Conservation (phyloP, 2,888 invertebrate genomes). For the Siphonodentalium dalli region DNA sequence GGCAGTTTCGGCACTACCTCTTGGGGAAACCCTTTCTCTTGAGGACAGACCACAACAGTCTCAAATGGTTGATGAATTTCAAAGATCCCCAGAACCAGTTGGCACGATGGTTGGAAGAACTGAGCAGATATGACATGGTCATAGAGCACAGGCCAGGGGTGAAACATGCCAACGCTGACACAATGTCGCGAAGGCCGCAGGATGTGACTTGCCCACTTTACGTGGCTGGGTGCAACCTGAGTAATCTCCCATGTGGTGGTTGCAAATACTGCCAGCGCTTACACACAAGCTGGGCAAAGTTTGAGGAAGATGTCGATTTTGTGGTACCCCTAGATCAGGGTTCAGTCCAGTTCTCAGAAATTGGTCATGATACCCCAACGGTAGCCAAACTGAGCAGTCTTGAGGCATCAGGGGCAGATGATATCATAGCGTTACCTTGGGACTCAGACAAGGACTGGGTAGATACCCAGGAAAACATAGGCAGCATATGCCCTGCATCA, state of each 20-base stretch:
- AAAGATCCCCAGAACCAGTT: conserved; percentile 8
- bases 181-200: conserved; percentile 2
- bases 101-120: conserved; percentile 11
- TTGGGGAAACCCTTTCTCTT: conserved; percentile 8
- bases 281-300: conserved; percentile 4
- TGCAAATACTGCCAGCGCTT: conserved; percentile 8
- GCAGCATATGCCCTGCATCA: too few species aligned
- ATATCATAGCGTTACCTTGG: too few species aligned
- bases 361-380: too few species aligned
- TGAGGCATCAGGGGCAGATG: too few species aligned
- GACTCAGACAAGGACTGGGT: too few species aligned
- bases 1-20: conserved; percentile 20
- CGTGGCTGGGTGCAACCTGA: neutral
- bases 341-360: too few species aligned
- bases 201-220: neutral
- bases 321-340: conserved; percentile 9
- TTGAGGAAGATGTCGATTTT: conserved; percentile 7
- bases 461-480: too few species aligned
- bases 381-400: too few species aligned
- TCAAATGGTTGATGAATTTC: conserved; percentile 14
- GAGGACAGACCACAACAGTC: conserved; percentile 16
- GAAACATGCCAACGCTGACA: conserved; percentile 14
- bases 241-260: conserved; percentile 5
- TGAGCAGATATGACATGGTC: conserved; percentile 6
- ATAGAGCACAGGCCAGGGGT: conserved; percentile 9